phyloP scores from a whole-genome alignment of 2,888 invertebrate species.

The Sialis fuliginosa region DNA sequence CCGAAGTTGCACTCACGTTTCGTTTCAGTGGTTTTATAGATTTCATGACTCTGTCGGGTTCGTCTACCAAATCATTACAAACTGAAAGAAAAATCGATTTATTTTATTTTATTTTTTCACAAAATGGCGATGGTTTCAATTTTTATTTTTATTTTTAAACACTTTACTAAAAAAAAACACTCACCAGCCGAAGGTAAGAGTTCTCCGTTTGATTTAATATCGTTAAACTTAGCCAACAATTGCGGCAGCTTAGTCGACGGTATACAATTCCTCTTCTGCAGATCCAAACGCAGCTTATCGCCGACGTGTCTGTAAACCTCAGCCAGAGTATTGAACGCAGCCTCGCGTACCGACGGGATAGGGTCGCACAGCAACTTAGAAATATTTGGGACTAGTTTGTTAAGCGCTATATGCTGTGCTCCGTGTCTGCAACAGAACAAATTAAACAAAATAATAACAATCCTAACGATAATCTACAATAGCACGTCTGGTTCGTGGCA shows the following conservation, averaged over 20 bases:
- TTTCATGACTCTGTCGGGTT: slow-evolving; percentile 27
- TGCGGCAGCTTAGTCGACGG: slow-evolving; percentile 52
- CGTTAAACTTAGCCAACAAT: slow-evolving; percentile 73
- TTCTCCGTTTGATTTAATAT: slow-evolving; percentile 60
- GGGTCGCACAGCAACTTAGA: slow-evolving; percentile 76
- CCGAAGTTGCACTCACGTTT: slow-evolving; percentile 8
- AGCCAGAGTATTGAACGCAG: slow-evolving; percentile 67
- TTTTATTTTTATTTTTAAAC: too few relatives aligned
- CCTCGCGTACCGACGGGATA: slow-evolving; percentile 69
- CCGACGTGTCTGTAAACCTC: slow-evolving; percentile 89
- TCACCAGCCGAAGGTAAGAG: slow-evolving; percentile 53
- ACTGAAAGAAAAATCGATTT: too few relatives aligned
- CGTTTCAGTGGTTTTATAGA: slow-evolving; percentile 26
- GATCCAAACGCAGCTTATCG: slow-evolving; percentile 65
- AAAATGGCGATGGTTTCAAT: too few relatives aligned
- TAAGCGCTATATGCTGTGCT: slow-evolving; percentile 62
- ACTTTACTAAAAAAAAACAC: too few relatives aligned
- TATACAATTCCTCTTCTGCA: slow-evolving; percentile 62
- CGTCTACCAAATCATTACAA: slow-evolving; percentile 17
- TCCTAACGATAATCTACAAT: background rate
- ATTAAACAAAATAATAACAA: slow-evolving; percentile 4
- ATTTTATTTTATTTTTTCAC: too few relatives aligned
- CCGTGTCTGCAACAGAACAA: slow-evolving; percentile 49
- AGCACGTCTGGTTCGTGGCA: too few relatives aligned
- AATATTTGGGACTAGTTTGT: slow-evolving; percentile 65